phyloP scores from a whole-genome alignment of 2,888 invertebrate genomes.

The Matsumyia berberina region DNA sequence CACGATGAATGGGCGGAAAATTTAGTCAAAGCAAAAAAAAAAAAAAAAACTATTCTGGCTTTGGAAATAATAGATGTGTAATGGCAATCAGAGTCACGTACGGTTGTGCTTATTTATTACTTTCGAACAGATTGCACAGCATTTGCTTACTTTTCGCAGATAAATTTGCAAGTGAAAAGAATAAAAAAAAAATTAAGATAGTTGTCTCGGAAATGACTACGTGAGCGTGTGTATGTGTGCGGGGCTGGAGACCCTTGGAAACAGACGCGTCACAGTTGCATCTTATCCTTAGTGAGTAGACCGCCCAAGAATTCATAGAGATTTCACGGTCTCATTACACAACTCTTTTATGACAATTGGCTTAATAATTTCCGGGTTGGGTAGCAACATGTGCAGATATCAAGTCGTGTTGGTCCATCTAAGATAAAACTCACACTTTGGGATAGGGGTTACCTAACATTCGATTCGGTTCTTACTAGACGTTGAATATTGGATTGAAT shows the following conservation, averaged over 20 bases:
- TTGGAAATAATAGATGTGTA: constrained; percentile 36
- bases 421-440: constrained; percentile 15
- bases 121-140: constrained; percentile 41
- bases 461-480: background rate
- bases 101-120: constrained; percentile 43
- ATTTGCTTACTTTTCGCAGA: constrained; percentile 35
- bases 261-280: constrained; percentile 17
- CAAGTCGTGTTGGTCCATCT: constrained; percentile 15
- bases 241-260: constrained; percentile 8
- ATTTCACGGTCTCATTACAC: constrained; percentile 25
- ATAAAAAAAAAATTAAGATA: constrained; percentile 21
- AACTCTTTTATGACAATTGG: constrained; percentile 34
- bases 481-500: background rate
- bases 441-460: background rate
- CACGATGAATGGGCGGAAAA: constrained; percentile 44
- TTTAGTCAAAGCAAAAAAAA: constrained; percentile 32
- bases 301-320: background rate
- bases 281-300: constrained; percentile 35
- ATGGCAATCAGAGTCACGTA: constrained; percentile 65
- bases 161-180: constrained; percentile 46
- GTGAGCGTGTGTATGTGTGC: constrained; percentile 1
- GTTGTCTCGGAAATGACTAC: constrained; percentile 2
- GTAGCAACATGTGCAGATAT: constrained; percentile 19
- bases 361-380: background rate
- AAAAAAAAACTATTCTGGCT: constrained; percentile 23